A percentile compares a stretch with the other conserved stretches of the same genome.
These are phyloP conservation scores for Felis chaus DNA, from an alignment of 2,113 vertebrate species.

Conservation along the genomic window DNA sequence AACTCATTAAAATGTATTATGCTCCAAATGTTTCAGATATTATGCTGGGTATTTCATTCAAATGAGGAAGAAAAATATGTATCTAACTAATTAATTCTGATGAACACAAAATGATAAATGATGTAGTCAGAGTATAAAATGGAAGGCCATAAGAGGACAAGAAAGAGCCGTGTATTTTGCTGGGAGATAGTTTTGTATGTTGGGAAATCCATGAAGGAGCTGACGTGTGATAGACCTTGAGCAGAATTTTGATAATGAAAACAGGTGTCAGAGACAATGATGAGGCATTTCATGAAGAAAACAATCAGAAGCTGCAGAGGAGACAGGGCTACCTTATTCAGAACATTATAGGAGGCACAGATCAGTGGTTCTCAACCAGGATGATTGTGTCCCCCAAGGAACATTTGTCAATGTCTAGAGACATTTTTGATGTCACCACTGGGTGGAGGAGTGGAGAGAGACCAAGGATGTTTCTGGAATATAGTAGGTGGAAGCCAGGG, in stretches of 20 bases:
- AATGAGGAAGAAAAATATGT: background rate
- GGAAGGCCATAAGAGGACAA: background rate
- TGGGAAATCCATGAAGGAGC: background rate
- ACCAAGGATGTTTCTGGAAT: background rate
- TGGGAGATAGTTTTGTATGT: background rate
- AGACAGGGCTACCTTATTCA: background rate
- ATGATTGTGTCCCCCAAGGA: background rate
- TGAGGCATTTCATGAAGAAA: background rate
- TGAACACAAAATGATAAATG: background rate
- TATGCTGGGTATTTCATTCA: background rate
- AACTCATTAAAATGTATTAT: background rate
- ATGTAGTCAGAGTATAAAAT: background rate
- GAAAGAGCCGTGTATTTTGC: background rate
- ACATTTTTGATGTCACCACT: background rate
- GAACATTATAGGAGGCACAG: background rate
- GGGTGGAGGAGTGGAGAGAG: background rate
- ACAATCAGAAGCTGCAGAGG: background rate
- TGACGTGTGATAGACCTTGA: background rate
- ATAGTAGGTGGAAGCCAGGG: background rate
- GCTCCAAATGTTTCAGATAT: background rate
- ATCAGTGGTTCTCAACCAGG: background rate
- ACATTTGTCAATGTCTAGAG: background rate
- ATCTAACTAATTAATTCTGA: background rate
- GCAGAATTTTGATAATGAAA: conserved; percentile 11
- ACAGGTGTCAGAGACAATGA: background rate